Conservation (phyloP, 2,888 invertebrate species). For the Drosophila parthenogenetica region DNA sequence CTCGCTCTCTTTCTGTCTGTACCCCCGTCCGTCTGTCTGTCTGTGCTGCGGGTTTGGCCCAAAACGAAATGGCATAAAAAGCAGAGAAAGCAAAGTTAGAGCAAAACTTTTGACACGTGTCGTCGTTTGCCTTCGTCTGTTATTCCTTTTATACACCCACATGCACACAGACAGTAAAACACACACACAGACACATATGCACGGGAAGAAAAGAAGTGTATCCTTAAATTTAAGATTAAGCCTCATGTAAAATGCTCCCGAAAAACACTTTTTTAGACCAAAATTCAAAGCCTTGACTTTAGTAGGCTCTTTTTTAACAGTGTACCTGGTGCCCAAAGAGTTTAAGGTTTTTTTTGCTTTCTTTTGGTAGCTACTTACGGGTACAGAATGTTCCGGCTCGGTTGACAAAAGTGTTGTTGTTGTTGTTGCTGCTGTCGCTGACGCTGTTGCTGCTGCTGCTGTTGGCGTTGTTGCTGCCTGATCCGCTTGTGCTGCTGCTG, state of each 20-base stretch:
- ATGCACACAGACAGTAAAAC: neutral
- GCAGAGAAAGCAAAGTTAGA: slow-evolving; percentile 31
- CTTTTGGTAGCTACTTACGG: slow-evolving; percentile 82
- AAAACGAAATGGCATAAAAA: slow-evolving; percentile 10
- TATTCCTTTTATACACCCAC: slow-evolving; percentile 16
- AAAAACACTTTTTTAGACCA: too few species aligned
- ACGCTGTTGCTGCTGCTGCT: slow-evolving; percentile 72
- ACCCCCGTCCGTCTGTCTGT: slow-evolving; percentile 9
- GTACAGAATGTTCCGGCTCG: slow-evolving; percentile 86
- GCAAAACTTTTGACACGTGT: slow-evolving; percentile 74
- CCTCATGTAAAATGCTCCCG: too few species aligned
- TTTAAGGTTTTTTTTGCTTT: neutral
- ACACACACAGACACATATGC: slow-evolving; percentile 1
- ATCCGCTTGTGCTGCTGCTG: slow-evolving; percentile 62
- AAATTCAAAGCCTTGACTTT: too few species aligned
- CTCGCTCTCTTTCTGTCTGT: neutral
- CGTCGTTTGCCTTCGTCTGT: slow-evolving; percentile 23
- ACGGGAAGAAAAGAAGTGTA: too few species aligned
- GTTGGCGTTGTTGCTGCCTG: slow-evolving; percentile 66
- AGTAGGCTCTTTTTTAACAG: too few species aligned
- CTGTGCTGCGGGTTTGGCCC: slow-evolving; percentile 19
- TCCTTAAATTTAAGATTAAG: too few species aligned
- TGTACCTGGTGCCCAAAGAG: slow-evolving; percentile 2
- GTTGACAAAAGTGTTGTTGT: slow-evolving; percentile 83
- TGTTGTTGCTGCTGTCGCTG: slow-evolving; percentile 58